A percentile compares a stretch with the other conserved stretches of the same genome.
These are phyloP conservation scores for Melanotaenia boesemani DNA, from an alignment of 2,797 vertebrate genomes.

Conservation along the genomic window DNA sequence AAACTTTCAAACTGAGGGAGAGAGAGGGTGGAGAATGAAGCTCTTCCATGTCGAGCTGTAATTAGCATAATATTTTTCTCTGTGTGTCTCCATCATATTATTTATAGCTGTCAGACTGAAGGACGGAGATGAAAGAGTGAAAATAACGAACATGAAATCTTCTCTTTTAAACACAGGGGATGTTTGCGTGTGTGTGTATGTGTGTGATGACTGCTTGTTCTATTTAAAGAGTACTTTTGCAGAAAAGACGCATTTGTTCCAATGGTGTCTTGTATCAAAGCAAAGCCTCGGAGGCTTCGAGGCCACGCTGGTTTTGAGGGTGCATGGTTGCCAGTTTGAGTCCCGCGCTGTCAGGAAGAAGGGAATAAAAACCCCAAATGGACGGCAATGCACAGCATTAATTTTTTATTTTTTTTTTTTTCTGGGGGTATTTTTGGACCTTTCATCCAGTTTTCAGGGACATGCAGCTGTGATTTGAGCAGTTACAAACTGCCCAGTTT, in stretches of 20 bases:
- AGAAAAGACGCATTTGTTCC: slow-evolving; percentile 50
- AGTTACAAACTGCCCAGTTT: background rate
- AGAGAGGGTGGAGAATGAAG: slow-evolving; percentile 33
- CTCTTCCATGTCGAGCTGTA: slow-evolving; percentile 37
- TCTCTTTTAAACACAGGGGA: slow-evolving; percentile 50
- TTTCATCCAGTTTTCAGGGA: slow-evolving; percentile 42
- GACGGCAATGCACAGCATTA: slow-evolving; percentile 18
- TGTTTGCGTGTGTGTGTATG: slow-evolving; percentile 16
- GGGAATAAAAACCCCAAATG: slow-evolving; percentile 40
- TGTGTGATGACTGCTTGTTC: slow-evolving; percentile 45
- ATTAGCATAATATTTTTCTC: slow-evolving; percentile 63
- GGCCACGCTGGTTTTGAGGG: slow-evolving; percentile 51
- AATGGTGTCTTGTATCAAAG: slow-evolving; percentile 53
- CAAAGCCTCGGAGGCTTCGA: slow-evolving; percentile 27
- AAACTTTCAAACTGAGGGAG: slow-evolving; percentile 29
- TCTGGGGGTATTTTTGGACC: slow-evolving; percentile 39
- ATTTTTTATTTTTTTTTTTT: slow-evolving; percentile 48
- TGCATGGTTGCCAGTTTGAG: slow-evolving; percentile 50
- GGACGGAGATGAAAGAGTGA: slow-evolving; percentile 55
- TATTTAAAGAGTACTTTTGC: slow-evolving; percentile 53
- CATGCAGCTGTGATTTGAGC: slow-evolving; percentile 13
- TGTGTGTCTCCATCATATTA: slow-evolving; percentile 58
- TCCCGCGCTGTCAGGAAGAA: slow-evolving; percentile 2
- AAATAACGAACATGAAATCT: slow-evolving; percentile 55
- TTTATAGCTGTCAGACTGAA: slow-evolving; percentile 62